Percentiles rank a stretch among this genome's conserved stretches.
These are phyloP conservation scores for Emydura subglobosa DNA, from an alignment of 2,113 vertebrate species.

Conservation along the genomic window DNA sequence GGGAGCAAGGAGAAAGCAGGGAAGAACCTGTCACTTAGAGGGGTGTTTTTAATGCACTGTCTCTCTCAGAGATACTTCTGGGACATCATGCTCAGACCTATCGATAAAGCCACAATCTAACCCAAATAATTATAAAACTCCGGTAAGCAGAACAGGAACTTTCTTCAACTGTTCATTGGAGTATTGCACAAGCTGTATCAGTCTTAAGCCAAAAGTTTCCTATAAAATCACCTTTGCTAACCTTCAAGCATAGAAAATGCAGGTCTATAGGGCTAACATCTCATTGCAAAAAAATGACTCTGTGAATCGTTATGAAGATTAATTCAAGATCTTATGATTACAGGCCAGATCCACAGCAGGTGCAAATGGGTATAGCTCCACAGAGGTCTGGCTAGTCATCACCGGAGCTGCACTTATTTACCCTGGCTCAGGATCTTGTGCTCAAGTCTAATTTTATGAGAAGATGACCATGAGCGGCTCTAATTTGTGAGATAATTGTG, in stretches of 20 bases:
- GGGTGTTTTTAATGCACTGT: background rate
- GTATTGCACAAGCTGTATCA: background rate
- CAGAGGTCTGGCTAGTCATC: background rate
- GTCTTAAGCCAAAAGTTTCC: background rate
- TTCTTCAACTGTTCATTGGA: background rate
- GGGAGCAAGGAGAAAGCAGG: background rate
- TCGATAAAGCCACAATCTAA: background rate
- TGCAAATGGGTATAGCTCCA: background rate
- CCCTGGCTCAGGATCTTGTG: background rate
- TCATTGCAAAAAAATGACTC: slow-evolving; percentile 19
- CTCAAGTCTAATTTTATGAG: background rate
- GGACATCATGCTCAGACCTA: background rate
- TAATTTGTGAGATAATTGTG: background rate
- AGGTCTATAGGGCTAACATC: slow-evolving; percentile 57
- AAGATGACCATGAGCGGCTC: background rate
- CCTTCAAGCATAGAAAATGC: slow-evolving; percentile 56
- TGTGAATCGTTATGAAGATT: background rate
- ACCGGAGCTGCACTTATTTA: background rate
- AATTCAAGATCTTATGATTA: background rate
- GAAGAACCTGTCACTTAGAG: background rate
- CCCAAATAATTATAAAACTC: background rate
- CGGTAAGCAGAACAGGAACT: background rate
- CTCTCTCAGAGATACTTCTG: background rate
- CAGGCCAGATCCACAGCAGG: background rate
- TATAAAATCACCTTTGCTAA: slow-evolving; percentile 70